Percentiles rank a stretch among this genome's conserved stretches.
These are phyloP conservation scores for Eufriesea mexicana DNA, from an alignment of 1,140 invertebrate species.

Conservation along the genomic window DNA sequence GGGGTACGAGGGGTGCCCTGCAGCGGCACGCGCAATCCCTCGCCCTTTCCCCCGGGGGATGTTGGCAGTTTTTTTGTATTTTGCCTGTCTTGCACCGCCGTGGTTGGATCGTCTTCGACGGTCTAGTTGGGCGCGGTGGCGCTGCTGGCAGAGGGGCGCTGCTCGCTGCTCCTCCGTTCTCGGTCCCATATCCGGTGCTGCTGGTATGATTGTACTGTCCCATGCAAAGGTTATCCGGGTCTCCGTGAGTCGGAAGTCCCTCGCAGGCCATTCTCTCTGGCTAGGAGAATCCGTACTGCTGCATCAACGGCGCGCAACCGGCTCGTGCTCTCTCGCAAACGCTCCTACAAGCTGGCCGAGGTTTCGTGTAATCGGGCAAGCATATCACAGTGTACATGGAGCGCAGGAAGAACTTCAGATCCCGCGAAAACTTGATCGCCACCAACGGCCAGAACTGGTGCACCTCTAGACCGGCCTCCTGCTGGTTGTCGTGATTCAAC, in stretches of 20 bases:
- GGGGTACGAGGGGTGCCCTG: conserved; percentile 87
- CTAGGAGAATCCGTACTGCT: conserved; percentile 98
- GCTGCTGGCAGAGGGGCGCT: conserved; percentile 67
- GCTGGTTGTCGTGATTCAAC: conserved; percentile 96
- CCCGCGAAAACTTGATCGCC: conserved; percentile 95
- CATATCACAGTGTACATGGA: conserved; percentile 97
- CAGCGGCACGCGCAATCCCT: conserved; percentile 91
- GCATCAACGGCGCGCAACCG: conserved; percentile 98
- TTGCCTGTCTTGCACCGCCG: conserved; percentile 83
- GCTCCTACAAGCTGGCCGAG: conserved; percentile 95
- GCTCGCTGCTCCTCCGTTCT: conserved; percentile 62
- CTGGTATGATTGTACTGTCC: conserved; percentile 86
- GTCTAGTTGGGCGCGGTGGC: conserved; percentile 75
- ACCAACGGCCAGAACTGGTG: conserved; percentile 97
- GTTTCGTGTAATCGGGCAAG: conserved; percentile 94
- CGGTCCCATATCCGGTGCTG: conserved; percentile 76
- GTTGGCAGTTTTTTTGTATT: conserved; percentile 91
- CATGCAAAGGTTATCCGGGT: conserved; percentile 95
- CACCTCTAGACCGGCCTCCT: conserved; percentile 95
- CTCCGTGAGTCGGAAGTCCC: conserved; percentile 91
- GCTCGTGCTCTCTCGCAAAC: conserved; percentile 95
- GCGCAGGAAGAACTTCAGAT: conserved; percentile 96
- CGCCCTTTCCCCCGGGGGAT: conserved; percentile 85
- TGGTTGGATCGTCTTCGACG: conserved; percentile 80
- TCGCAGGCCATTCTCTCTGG: conserved; percentile 98